Base-by-base conservation (phyloP, 2,888 invertebrate genomes). In the Spodoptera picta region DNA sequence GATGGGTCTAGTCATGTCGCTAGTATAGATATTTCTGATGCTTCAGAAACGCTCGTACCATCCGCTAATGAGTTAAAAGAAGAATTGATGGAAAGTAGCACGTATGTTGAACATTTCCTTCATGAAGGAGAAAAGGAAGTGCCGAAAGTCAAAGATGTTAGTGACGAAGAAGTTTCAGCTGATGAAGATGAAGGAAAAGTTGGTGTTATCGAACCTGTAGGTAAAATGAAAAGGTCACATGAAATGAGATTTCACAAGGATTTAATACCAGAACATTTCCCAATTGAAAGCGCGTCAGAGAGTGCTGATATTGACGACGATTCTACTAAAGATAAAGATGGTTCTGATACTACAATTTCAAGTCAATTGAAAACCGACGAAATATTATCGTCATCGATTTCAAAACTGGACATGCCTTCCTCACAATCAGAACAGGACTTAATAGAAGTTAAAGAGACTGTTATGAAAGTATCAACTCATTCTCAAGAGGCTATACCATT, bases 11-110 rank as follows among this genome's bases (percentile, higher is more conserved):
- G 98, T 19, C 97, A 98, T 88, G 95, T 98, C 62, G 98, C 97
- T 0, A 98, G 98, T 84, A 96, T 98, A 71, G 98, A 98, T 91
- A 96, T 98, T 44, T 98, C 98, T 42, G 99, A 99, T 89, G 95
- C 97, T 31, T 98, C 98, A 0, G 99, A 99, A 92, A 99, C 99
- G 1, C 91, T 99, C 9, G 97, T 99, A 10, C 98, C 98, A 12
- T 98, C 99, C 2, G 97, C 97, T 9, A 96, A 97, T 84, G 98
- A 98, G 87, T 90, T 97, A 53, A 97, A 97, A 84, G 96, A 96
- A 79, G 97, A 97, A 79, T 95, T 97, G 69, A 95, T 96, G 80
- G 96, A 96, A 73, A 95, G 95, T 67, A 95, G 95, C 70, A 95
- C 95, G 41, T 95, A 96, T 51, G 95, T 95, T 12, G 95, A 95